Conservation (phyloP, 2,797 vertebrate species). For the Uromys caudimaculatus region DNA sequence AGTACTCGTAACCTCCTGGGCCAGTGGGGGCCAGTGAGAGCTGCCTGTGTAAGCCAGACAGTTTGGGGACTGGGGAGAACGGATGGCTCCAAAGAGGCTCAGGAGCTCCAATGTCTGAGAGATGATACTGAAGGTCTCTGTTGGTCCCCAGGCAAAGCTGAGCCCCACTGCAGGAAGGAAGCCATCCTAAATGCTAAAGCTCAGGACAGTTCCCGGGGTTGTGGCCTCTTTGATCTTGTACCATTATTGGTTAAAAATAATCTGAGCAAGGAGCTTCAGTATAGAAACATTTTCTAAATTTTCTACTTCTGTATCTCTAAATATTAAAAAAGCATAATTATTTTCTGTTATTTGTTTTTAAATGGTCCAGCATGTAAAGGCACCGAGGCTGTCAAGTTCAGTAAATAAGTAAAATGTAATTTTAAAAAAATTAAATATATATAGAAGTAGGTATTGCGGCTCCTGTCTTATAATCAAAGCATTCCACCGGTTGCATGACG, state of each 20-base stretch:
- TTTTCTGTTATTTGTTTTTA: neutral
- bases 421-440: neutral
- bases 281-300: conserved; percentile 33
- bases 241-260: conserved; percentile 74
- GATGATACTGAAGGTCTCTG: neutral
- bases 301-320: conserved; percentile 11
- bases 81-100: neutral
- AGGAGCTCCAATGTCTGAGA: neutral
- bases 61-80: neutral
- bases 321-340: neutral
- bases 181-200: conserved; percentile 55
- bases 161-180: conserved; percentile 69
- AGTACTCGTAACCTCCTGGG: conserved; percentile 15
- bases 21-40: neutral
- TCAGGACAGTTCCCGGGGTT: conserved; percentile 59
- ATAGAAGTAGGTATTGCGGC: neutral
- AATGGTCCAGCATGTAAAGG: neutral
- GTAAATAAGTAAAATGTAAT: neutral
- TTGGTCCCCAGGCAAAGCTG: conserved; percentile 29
- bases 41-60: neutral
- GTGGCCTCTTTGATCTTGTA: conserved; percentile 72
- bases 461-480: neutral
- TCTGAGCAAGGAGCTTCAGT: conserved; percentile 30
- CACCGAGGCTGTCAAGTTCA: neutral
- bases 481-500: accelerated